Conservation (phyloP, 2,113 vertebrate genomes). For the Cardinalis cardinalis region DNA sequence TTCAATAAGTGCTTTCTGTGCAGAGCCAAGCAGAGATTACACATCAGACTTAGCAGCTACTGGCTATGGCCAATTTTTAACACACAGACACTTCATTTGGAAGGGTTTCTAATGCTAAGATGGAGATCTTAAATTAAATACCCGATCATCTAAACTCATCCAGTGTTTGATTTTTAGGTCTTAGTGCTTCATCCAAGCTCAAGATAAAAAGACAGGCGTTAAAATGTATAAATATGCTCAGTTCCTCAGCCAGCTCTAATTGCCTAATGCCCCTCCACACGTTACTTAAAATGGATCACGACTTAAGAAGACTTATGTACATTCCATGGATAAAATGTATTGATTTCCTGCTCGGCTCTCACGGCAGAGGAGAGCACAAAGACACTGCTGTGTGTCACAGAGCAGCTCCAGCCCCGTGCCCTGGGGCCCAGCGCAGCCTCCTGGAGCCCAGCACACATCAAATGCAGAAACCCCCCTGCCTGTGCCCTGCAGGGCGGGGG, state of each 20-base stretch:
- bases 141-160: neutral
- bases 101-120: neutral
- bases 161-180: neutral
- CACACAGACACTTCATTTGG: neutral
- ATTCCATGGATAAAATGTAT: neutral
- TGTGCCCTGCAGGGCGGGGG: neutral
- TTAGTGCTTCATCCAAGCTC: neutral
- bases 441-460: fast-evolving
- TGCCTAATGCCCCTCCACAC: neutral
- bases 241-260: neutral
- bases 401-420: neutral
- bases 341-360: neutral
- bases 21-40: neutral
- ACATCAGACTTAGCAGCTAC: neutral
- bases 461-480: fast-evolving
- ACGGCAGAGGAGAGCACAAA: neutral
- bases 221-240: neutral
- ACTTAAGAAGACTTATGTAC: neutral
- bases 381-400: fast-evolving
- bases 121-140: conserved; percentile 1
- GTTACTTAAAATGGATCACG: neutral
- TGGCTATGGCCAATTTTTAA: neutral
- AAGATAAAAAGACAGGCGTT: neutral
- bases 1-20: conserved; percentile 38
- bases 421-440: neutral